phyloP scores from a whole-genome alignment of 2,113 vertebrate species.

The Odocoileus hemionus region DNA sequence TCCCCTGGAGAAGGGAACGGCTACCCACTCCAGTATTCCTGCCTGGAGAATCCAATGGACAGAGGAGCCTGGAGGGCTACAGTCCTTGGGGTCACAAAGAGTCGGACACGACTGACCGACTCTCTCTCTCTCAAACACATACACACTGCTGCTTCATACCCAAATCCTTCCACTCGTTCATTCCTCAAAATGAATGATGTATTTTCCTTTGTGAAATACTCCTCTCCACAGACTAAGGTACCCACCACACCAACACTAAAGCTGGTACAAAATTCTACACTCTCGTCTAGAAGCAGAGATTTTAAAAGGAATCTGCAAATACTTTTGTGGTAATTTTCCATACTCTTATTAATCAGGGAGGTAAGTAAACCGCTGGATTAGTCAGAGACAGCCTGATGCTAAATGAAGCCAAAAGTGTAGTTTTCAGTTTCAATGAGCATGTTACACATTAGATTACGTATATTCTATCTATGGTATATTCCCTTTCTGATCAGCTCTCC shows the following conservation, averaged over 20 bases:
- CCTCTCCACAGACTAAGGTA: background rate
- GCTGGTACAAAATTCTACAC: background rate
- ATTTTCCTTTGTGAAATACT: background rate
- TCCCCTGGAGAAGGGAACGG: background rate
- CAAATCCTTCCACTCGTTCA: background rate
- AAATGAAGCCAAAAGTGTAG: background rate
- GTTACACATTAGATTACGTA: background rate
- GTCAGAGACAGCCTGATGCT: background rate
- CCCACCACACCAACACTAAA: background rate
- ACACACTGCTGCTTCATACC: background rate
- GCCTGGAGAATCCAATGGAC: background rate
- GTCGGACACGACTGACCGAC: background rate
- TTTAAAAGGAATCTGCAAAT: background rate
- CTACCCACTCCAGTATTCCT: background rate
- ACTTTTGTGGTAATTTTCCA: conserved; percentile 11
- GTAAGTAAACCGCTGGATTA: background rate
- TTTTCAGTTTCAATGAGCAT: background rate
- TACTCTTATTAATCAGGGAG: conserved; percentile 11
- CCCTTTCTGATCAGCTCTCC: background rate
- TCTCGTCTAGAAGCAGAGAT: background rate
- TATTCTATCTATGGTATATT: background rate
- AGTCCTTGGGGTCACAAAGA: background rate
- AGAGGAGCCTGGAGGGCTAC: background rate
- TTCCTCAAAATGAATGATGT: background rate
- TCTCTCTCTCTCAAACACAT: background rate